Evolutionary conservation across 2,797 vertebrate species (phyloP).

Genomic region (Sparus aurata): DNA sequence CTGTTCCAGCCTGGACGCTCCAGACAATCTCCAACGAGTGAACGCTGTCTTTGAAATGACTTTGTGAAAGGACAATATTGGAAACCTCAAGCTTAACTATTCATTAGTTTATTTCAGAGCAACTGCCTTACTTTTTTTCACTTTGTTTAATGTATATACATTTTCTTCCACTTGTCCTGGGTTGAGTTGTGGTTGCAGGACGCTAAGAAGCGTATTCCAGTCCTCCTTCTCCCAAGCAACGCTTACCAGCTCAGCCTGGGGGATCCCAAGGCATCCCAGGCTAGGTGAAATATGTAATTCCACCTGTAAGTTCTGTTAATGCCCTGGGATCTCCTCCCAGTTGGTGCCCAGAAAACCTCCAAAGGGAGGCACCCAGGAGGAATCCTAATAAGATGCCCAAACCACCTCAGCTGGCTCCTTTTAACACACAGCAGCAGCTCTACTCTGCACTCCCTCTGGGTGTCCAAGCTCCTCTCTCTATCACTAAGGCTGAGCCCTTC

Average conservation of each 20-base stretch:
- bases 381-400: not conserved
- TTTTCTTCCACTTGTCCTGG: too few relatives aligned
- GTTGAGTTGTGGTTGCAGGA: too few relatives aligned
- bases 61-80: not conserved
- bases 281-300: too few relatives aligned
- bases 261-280: too few relatives aligned
- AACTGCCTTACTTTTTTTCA: too few relatives aligned
- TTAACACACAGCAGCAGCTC: not conserved
- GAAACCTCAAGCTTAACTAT: too few relatives aligned
- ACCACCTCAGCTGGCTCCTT: not conserved
- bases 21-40: not conserved
- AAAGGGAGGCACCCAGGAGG: not conserved
- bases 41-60: not conserved
- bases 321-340: not conserved
- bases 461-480: not conserved
- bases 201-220: too few relatives aligned
- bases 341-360: not conserved
- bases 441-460: not conserved
- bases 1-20: not conserved
- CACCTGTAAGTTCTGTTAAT: too few relatives aligned
- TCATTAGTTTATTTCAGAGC: not conserved
- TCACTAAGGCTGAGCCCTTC: too few relatives aligned
- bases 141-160: too few relatives aligned
- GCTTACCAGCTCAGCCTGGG: too few relatives aligned
- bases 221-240: too few relatives aligned